Evolutionary conservation across 2,797 vertebrate genomes (phyloP).

Genomic region (Linurgus olivaceus): DNA sequence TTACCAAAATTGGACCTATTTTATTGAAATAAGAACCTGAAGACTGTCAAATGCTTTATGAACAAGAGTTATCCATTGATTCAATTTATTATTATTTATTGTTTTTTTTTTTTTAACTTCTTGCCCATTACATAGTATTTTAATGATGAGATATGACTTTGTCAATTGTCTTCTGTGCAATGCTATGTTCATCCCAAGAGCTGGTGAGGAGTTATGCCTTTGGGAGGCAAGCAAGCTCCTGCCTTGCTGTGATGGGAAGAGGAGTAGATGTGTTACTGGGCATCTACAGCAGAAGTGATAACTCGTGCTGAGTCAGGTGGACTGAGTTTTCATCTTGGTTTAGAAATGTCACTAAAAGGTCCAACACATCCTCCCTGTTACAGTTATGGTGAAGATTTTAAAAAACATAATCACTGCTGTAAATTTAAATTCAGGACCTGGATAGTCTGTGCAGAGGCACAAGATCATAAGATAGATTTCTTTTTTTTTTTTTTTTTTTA

Average conservation of each 20-base stretch:
- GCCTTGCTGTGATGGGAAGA: not conserved
- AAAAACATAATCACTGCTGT: not conserved
- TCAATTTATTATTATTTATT: not conserved
- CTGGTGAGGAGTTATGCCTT: not conserved
- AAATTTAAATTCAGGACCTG: not conserved
- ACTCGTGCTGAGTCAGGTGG: not conserved
- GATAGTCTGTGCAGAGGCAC: not conserved
- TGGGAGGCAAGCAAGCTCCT: not conserved
- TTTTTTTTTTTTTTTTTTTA: not conserved
- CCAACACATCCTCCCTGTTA: not conserved
- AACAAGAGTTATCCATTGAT: not conserved
- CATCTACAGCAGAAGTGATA: not conserved
- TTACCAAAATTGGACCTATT: not conserved
- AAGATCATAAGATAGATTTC: not conserved
- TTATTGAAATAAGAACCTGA: not conserved
- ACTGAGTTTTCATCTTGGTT: not conserved
- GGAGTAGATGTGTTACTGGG: not conserved
- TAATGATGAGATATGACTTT: not conserved
- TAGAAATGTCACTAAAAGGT: not conserved
- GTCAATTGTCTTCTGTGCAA: not conserved
- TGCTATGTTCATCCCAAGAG: not conserved
- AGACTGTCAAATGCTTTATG: not conserved
- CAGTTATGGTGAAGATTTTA: not conserved
- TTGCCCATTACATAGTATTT: not conserved
- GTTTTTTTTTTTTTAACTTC: not conserved